These are phyloP conservation scores for Festucalex cinctus DNA, from an alignment of 2,113 vertebrate species.

Conservation along the genomic window DNA sequence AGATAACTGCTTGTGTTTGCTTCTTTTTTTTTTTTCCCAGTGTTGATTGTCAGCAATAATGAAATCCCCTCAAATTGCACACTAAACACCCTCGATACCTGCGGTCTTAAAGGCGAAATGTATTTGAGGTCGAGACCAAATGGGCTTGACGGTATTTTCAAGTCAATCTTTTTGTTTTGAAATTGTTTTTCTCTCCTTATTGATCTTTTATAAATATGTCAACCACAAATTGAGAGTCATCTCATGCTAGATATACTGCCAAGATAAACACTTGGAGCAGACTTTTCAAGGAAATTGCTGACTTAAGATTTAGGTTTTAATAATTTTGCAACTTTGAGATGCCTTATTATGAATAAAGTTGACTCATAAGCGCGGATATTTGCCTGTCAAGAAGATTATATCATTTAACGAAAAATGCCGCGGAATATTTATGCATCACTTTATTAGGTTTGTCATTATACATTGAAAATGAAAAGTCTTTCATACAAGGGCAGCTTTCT, in stretches of 20 bases:
- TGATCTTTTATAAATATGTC: slow-evolving; percentile 24
- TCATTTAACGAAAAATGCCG: slow-evolving; percentile 63
- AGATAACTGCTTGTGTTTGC: slow-evolving; percentile 24
- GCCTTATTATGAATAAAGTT: slow-evolving; percentile 53
- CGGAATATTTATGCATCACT: slow-evolving; percentile 63
- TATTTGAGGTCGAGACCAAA: slow-evolving; percentile 18
- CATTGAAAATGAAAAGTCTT: slow-evolving; percentile 55
- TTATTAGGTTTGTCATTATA: slow-evolving; percentile 58
- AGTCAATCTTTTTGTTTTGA: slow-evolving; percentile 8
- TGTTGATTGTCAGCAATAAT: slow-evolving; percentile 33
- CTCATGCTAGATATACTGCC: slow-evolving; percentile 20
- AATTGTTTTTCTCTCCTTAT: slow-evolving; percentile 16
- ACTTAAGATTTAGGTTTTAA: slow-evolving; percentile 41
- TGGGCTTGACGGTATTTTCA: slow-evolving; percentile 19
- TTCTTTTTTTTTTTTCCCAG: slow-evolving; percentile 6
- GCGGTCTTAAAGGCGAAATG: slow-evolving; percentile 8
- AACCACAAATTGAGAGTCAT: slow-evolving; percentile 32
- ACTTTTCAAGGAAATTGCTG: slow-evolving; percentile 26
- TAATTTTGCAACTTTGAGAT: slow-evolving; percentile 54
- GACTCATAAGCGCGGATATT: slow-evolving; percentile 67
- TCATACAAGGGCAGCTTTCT: slow-evolving; percentile 14
- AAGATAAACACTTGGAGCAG: slow-evolving; percentile 25
- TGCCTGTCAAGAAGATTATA: slow-evolving; percentile 68
- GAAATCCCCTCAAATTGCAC: slow-evolving; percentile 14
- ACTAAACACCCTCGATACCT: slow-evolving; percentile 12